A percentile compares a stretch with the other conserved stretches of the same genome.
Conservation (phyloP, 2,888 invertebrate species). For the Prionchulus punctatus region DNA sequence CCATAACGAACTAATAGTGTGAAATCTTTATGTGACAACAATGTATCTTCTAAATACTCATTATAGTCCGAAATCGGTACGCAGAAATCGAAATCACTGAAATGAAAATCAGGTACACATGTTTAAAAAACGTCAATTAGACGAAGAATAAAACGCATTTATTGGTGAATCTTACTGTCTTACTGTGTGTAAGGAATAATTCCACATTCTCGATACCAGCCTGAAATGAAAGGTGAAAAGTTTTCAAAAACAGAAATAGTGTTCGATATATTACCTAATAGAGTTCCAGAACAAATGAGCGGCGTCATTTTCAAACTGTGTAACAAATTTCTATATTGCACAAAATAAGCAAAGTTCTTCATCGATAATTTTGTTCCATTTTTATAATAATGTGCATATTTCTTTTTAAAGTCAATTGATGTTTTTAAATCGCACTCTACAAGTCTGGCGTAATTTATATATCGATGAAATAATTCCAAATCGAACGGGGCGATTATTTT, state of each 20-base stretch:
- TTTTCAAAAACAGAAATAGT: background rate
- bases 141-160: too few species aligned
- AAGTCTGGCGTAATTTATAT: too few species aligned
- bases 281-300: background rate
- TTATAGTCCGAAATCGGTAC: conserved; percentile 4
- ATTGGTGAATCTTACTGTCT: too few species aligned
- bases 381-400: too few species aligned
- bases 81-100: background rate
- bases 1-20: conserved; percentile 5
- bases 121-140: too few species aligned
- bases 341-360: background rate
- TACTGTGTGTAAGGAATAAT: conserved; percentile 11
- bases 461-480: too few species aligned
- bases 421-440: too few species aligned
- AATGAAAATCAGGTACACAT: background rate
- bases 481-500: too few species aligned
- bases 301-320: background rate
- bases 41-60: background rate
- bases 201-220: conserved; percentile 8
- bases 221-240: background rate
- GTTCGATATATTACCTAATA: background rate
- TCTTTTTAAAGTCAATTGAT: too few species aligned
- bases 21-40: background rate
- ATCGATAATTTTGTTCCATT: too few species aligned
- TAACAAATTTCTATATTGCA: background rate